These are phyloP conservation scores for Sycobia sp. DNA, from an alignment of 1,140 invertebrate genomes.

Conservation along the genomic window DNA sequence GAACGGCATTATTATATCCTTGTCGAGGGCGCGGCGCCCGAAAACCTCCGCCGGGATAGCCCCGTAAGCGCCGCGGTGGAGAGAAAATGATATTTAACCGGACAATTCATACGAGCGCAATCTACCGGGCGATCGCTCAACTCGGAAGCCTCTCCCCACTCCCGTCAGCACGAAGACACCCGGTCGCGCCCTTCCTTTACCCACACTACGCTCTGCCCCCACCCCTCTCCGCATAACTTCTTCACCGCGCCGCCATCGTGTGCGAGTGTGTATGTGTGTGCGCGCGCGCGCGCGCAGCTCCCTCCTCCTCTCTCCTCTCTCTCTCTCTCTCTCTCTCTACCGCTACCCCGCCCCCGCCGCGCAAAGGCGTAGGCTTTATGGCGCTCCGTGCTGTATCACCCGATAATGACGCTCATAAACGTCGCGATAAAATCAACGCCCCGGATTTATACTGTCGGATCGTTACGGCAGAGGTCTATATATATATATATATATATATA, in stretches of 20 bases:
- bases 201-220: background rate
- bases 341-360: slow-evolving; percentile 44
- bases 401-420: slow-evolving; percentile 62
- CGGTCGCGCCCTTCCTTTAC: background rate
- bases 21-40: too few species aligned
- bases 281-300: too few species aligned
- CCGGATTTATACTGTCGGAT: slow-evolving; percentile 56
- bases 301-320: slow-evolving; percentile 22
- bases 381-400: slow-evolving; percentile 39
- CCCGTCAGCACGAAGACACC: slow-evolving; percentile 10
- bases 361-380: slow-evolving; percentile 60
- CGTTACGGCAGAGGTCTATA: too few species aligned
- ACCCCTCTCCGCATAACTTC: too few species aligned
- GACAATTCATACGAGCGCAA: slow-evolving; percentile 34
- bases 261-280: too few species aligned
- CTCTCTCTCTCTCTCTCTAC: slow-evolving; percentile 27
- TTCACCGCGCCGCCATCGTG: too few species aligned
- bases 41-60: too few species aligned
- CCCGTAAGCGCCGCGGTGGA: too few species aligned
- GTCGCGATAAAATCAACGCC: slow-evolving; percentile 60
- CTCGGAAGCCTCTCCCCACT: slow-evolving; percentile 24
- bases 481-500: too few species aligned
- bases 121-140: slow-evolving; percentile 33
- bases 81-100: too few species aligned
- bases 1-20: too few species aligned